Conservation (phyloP, 2,888 invertebrate genomes). For the Ryuthela nishihirai region DNA sequence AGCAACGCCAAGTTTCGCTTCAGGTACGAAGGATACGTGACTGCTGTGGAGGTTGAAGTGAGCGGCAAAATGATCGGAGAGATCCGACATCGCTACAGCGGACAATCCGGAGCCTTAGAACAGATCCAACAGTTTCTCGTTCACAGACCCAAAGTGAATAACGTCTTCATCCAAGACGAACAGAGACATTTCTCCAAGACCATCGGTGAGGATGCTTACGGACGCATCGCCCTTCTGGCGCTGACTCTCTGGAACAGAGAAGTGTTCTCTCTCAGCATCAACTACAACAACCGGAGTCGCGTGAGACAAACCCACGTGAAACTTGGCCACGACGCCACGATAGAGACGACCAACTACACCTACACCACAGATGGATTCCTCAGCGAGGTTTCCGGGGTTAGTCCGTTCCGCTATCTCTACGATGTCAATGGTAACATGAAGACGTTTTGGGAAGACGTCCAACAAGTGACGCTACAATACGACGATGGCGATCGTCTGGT, state of each 20-base stretch:
- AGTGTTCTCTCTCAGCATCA: conserved; percentile 42
- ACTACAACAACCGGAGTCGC: conserved; percentile 50
- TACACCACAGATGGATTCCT: conserved; percentile 95
- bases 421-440: conserved; percentile 87
- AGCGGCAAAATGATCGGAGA: conserved; percentile 39
- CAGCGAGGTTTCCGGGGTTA: conserved; percentile 78
- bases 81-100: conserved; percentile 65
- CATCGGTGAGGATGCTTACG: conserved; percentile 40
- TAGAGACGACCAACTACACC: conserved; percentile 79
- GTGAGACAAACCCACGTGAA: conserved; percentile 66
- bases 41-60: conserved; percentile 40
- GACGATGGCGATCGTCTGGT: conserved; percentile 49
- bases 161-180: conserved; percentile 80
- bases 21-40: conserved; percentile 66
- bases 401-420: conserved; percentile 88
- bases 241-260: conserved; percentile 42
- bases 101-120: conserved; percentile 73
- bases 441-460: conserved; percentile 46
- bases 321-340: conserved; percentile 83
- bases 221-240: conserved; percentile 37
- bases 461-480: conserved; percentile 46
- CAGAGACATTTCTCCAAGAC: conserved; percentile 71
- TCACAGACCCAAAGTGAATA: conserved; percentile 65
- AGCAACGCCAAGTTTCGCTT: conserved; percentile 90
- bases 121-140: conserved; percentile 78